These are phyloP conservation scores for Anarrhichthys ocellatus DNA, from an alignment of 2,113 vertebrate species.

Conservation along the genomic window DNA sequence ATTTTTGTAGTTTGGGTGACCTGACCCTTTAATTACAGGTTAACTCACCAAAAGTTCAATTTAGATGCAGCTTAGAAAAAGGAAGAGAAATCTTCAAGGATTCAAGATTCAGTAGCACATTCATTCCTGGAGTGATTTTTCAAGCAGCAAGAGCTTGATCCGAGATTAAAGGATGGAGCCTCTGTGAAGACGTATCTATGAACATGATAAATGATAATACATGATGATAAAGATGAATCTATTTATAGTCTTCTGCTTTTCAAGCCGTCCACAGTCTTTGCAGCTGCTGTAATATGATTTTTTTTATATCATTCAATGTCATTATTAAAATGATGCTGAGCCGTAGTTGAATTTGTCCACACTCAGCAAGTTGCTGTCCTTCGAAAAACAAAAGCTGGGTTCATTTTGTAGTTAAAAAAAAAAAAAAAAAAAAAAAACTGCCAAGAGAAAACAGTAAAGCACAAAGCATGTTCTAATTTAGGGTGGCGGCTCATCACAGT, in stretches of 20 bases:
- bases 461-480: slow-evolving; percentile 40
- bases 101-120: no score
- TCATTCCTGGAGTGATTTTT: no score
- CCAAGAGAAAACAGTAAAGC: background rate
- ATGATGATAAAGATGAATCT: background rate
- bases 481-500: slow-evolving; percentile 45
- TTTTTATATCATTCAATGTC: background rate
- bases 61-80: background rate
- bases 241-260: background rate
- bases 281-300: background rate
- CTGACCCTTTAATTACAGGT: background rate
- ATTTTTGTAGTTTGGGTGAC: background rate
- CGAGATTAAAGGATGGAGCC: background rate
- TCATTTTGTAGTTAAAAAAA: background rate
- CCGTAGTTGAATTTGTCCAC: background rate
- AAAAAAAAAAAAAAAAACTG: background rate
- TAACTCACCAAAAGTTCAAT: background rate
- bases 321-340: background rate
- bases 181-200: no score
- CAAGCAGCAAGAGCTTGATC: background rate
- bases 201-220: no score
- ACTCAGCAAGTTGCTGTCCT: background rate
- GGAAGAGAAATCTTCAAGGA: background rate
- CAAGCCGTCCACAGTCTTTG: background rate
- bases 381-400: background rate